Percentiles rank a stretch among this genome's conserved stretches.
Evolutionary conservation across 53 echinoderm and acorn worm genomes (phyloP).

Genomic region (Hippasteria phrygiana): DNA sequence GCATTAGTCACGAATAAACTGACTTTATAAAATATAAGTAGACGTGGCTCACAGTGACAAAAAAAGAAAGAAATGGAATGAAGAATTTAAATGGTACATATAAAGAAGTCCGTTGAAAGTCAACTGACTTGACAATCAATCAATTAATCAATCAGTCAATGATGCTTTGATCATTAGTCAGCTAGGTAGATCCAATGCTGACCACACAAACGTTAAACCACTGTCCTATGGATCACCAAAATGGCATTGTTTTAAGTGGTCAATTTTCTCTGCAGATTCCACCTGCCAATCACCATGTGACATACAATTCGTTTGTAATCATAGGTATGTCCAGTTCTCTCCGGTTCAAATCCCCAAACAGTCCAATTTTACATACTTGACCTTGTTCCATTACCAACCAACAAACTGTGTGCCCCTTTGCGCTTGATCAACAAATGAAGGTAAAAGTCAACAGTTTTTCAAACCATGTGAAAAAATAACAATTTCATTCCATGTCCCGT

Average conservation of each 20-base stretch:
- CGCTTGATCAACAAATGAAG: no score
- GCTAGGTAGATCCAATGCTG: neutral
- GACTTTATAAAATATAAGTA: neutral
- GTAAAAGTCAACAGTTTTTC: no score
- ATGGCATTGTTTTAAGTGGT: no score
- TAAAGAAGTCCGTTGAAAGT: constrained; percentile 22
- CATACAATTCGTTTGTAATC: neutral
- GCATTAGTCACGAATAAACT: neutral
- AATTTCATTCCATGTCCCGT: no score
- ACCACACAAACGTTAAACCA: neutral
- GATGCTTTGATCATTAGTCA: neutral
- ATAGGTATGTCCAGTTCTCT: no score
- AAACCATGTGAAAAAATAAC: no score
- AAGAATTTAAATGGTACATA: constrained; percentile 2
- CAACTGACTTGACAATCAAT: constrained; percentile 52
- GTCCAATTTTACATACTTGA: no score
- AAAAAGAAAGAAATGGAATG: neutral
- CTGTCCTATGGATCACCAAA: neutral
- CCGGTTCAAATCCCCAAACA: no score
- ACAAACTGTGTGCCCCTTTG: no score
- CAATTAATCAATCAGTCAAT: constrained; percentile 52
- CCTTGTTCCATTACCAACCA: no score
- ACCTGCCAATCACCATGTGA: neutral
- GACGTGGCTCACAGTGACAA: neutral
- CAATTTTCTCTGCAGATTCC: neutral